Evolutionary conservation across 2,888 invertebrate species (phyloP), one percentile per base, ranked within the genome.

Genomic region (Gari tellinella): DNA sequence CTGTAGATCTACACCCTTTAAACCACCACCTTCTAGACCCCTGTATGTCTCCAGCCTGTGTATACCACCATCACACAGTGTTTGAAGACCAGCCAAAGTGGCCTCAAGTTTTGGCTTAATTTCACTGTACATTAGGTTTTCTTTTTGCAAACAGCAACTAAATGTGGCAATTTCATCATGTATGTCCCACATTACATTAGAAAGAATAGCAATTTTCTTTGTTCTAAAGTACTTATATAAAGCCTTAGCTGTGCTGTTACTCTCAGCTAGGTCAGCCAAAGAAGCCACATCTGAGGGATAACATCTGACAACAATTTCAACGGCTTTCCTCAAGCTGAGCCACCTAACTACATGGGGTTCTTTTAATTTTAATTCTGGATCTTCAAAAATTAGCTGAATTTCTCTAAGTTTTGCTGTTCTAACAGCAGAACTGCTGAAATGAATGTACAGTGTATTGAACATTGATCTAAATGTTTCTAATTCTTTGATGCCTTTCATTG

Each of bases 101-200:
- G 19, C 52, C n/a, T 63, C 63, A 14, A 45, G n/a, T 25, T 25
- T 17, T 12, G 63, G 53, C 31, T 17, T 43, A 8, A 63, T 7
- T 45, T 53, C 63, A 53, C 53, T 63, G 63, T 53, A 53, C n/a
- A 63, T 14, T 2, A 63, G 14, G 17, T 52, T 37, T 45, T 53
- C 53, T 31, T 40, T 63, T 26, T 63, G 63, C 15, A 63, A 19
- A 10, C 26, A n/a, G 31, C 63, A 53, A 45, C 63, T 53, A 4
- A 63, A 31, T 3, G 10, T 25, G 1, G 53, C 43, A 38, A 53
- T 14, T 15, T 25, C 23, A 21, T 26, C 26, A 37, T 49, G 49
- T 10, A 49, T 31, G 19, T 61, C 38, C 10, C 21, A n/a, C 61
- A 61, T 61, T 21, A 51, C 38, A 4, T 23, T 37, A 14, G 38